phyloP scores from a whole-genome alignment of 2,113 vertebrate genomes.

The Camelus dromedarius region DNA sequence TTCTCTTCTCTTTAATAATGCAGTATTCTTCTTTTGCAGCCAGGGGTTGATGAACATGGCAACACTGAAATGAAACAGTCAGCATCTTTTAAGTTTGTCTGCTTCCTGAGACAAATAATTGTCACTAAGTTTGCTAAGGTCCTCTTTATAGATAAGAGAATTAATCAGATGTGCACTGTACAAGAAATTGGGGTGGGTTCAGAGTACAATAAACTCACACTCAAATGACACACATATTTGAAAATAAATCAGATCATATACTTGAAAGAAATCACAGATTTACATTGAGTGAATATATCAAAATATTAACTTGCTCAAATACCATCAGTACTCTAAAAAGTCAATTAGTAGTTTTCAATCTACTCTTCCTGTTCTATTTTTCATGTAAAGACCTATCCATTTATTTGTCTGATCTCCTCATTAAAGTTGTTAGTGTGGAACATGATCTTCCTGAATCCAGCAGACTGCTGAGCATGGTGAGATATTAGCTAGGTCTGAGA shows the following conservation, averaged over 20 bases:
- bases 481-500: background rate
- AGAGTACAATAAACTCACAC: background rate
- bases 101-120: background rate
- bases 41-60: background rate
- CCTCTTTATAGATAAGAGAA: background rate
- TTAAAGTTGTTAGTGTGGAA: background rate
- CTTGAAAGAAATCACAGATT: background rate
- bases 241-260: background rate
- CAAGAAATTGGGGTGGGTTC: background rate
- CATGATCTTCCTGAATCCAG: conserved; percentile 4
- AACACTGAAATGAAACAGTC: background rate
- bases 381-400: background rate
- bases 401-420: background rate
- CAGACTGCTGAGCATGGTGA: conserved; percentile 1
- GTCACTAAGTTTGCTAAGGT: background rate
- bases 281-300: background rate
- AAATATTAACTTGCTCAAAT: conserved; percentile 12
- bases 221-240: background rate
- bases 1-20: background rate
- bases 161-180: background rate
- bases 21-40: background rate
- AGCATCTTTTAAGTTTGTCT: background rate
- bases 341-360: background rate
- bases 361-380: background rate
- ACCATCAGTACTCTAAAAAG: background rate